Base-by-base conservation (phyloP, 2,797 vertebrate genomes). In the Euphonia xanthogaster region DNA sequence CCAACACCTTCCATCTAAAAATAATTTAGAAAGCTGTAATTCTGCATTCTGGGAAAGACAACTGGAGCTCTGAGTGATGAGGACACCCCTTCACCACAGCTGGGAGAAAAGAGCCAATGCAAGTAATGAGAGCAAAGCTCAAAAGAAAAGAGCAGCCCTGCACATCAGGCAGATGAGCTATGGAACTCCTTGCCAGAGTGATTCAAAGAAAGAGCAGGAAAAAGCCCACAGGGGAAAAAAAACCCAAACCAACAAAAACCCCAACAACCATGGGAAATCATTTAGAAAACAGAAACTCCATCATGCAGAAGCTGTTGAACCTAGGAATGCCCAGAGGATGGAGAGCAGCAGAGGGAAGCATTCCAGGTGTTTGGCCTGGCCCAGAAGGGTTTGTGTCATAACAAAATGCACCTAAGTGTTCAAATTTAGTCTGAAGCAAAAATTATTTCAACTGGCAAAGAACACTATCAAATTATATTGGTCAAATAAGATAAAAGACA, bases 251-350 rank as follows among this genome's bases (percentile, higher is more conserved):
- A 40, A 40, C n/a, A n/a, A n/a, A n/a, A n/a, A n/a, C 40, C 16
- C 6, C 4, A 54, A 7, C 6, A 12, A n/a, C 6, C 12, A 48
- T 3, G 8, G 8, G 37, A 44, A 24, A 18, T 17, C 0, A 33
- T 30, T 35, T 13, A 74, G 9, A 57, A 60, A 68, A 22, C 13
- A 60, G 35, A 58, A 87, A 65, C 1, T 42, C 5, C 31, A 72
- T 65, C 31, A 37, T 6, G 20, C n/a, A 74, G 39, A 30, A 89
- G 23, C 12, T 50, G 14, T 7, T 62, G 61, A 66, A 66, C 11
- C 24, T 78, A 85, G 62, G n/a, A 60, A 75, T 10, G 14, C 31
- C 28, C 40, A 75, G 23, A 71, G 21, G 20, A 60, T 8, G 24
- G 17, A 78, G 9, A 82, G 20, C 7, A 93, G 40, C 33, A 44